Evolutionary conservation across 2,888 invertebrate genomes (phyloP), one percentile per base, ranked within the genome.

Genomic region (Phymatocera aterrima): DNA sequence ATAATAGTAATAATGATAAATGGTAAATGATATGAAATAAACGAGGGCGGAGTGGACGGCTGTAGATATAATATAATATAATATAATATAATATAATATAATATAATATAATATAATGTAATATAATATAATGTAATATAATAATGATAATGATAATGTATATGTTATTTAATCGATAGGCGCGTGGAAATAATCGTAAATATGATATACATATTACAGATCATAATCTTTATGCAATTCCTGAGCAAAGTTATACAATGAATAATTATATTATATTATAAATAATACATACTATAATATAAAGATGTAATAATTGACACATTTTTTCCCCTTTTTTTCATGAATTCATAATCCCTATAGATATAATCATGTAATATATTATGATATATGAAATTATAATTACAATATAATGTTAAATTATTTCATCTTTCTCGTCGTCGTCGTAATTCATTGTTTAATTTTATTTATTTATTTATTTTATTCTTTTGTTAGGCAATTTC

Each of bases 281-380:
- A n/a, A n/a, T n/a, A n/a, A n/a, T n/a, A n/a, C n/a, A n/a, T n/a
- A n/a, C n/a, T n/a, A n/a, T n/a, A n/a, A n/a, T n/a, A 75, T 75
- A 75, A 75, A 60, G 75, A 60, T 43, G 40, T 75, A n/a, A n/a
- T 75, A 75, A 75, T 75, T 75, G 75, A 75, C 75, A 75, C 54
- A 57, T 60, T 57, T 75, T 75, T 60, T n/a, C n/a, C n/a, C n/a
- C n/a, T n/a, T n/a, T n/a, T n/a, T n/a, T n/a, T n/a, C n/a, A n/a
- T n/a, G n/a, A n/a, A n/a, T n/a, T n/a, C n/a, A n/a, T n/a, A n/a
- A n/a, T n/a, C n/a, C n/a, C n/a, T n/a, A n/a, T n/a, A n/a, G n/a
- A n/a, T n/a, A n/a, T n/a, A n/a, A n/a, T n/a, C n/a, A n/a, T n/a
- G n/a, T n/a, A n/a, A n/a, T n/a, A n/a, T n/a, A n/a, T n/a, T n/a